These are phyloP conservation scores for Nixonia krombeini DNA, from an alignment of 1,140 invertebrate species.

Conservation along the genomic window DNA sequence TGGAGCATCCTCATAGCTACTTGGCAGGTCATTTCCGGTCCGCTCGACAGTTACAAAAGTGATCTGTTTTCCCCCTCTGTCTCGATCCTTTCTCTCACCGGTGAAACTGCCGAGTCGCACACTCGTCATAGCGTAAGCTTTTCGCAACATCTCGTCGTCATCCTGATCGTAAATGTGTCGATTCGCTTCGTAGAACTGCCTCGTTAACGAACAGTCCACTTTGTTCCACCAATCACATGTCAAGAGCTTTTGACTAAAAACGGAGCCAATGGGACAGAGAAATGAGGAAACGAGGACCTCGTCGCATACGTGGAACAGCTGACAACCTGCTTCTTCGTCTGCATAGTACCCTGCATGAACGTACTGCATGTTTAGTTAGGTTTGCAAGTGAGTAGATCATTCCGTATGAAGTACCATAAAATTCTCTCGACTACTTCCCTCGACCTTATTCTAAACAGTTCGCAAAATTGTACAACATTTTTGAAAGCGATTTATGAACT, in stretches of 20 bases:
- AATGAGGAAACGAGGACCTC: constrained; percentile 71
- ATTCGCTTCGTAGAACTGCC: constrained; percentile 54
- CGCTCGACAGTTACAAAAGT: constrained; percentile 32
- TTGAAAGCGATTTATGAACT: neutral
- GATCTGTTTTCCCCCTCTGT: constrained; percentile 25
- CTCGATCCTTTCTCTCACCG: constrained; percentile 49
- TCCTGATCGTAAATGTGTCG: constrained; percentile 53
- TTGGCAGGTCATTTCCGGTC: constrained; percentile 49
- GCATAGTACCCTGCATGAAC: constrained; percentile 66
- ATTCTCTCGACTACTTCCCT: too few relatives aligned
- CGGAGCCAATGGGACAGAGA: constrained; percentile 74
- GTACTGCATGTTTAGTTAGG: too few relatives aligned
- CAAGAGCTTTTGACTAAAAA: constrained; percentile 73
- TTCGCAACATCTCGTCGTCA: constrained; percentile 65
- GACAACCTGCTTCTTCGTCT: constrained; percentile 69
- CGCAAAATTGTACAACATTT: neutral
- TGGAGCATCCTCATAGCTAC: constrained; percentile 41
- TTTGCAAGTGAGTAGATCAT: too few relatives aligned
- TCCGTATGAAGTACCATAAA: neutral
- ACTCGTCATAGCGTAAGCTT: constrained; percentile 63
- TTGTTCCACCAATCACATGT: constrained; percentile 75
- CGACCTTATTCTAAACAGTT: too few relatives aligned
- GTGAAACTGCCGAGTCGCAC: constrained; percentile 43
- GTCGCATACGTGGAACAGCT: constrained; percentile 74
- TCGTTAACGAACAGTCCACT: constrained; percentile 68